Conservation (phyloP, 2,888 invertebrate genomes). For the Abrostola triplasia region DNA sequence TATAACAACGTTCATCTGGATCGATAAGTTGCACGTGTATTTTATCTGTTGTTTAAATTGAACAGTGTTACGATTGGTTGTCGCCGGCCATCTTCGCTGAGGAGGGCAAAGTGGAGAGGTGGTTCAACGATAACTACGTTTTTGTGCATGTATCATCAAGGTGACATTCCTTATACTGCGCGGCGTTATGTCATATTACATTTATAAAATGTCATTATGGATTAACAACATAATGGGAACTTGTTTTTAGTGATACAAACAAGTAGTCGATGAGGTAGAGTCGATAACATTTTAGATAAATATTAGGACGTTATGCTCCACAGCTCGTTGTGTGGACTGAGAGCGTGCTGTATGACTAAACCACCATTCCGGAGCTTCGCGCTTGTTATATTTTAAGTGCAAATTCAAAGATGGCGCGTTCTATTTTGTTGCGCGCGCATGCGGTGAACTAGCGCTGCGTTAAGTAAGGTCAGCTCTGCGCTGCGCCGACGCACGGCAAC, state of each 20-base stretch:
- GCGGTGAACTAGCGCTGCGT: constrained; percentile 70
- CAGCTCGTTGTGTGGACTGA: constrained; percentile 6
- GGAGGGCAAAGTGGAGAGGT: constrained; percentile 60
- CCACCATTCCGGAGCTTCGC: constrained; percentile 39
- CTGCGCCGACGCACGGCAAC: constrained; percentile 60
- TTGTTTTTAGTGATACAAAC: neutral
- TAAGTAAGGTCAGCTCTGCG: constrained; percentile 80
- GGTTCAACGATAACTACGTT: constrained; percentile 59
- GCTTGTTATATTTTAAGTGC: constrained; percentile 48
- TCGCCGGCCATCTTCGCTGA: constrained; percentile 26
- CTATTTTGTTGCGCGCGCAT: constrained; percentile 48
- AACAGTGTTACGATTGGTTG: constrained; percentile 30
- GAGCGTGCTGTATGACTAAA: constrained; percentile 39
- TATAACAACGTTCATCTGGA: constrained; percentile 19
- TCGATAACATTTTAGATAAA: neutral
- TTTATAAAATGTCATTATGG: no score
- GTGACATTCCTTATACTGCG: constrained; percentile 70
- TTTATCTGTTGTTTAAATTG: constrained; percentile 52
- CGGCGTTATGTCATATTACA: constrained; percentile 15
- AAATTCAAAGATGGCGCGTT: constrained; percentile 50
- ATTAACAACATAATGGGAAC: no score
- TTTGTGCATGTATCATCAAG: constrained; percentile 70
- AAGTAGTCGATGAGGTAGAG: neutral
- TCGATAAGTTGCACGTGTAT: constrained; percentile 46
- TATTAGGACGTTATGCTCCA: neutral